These are phyloP conservation scores for Dinomys branickii DNA, from an alignment of 2,113 vertebrate genomes.

Conservation along the genomic window DNA sequence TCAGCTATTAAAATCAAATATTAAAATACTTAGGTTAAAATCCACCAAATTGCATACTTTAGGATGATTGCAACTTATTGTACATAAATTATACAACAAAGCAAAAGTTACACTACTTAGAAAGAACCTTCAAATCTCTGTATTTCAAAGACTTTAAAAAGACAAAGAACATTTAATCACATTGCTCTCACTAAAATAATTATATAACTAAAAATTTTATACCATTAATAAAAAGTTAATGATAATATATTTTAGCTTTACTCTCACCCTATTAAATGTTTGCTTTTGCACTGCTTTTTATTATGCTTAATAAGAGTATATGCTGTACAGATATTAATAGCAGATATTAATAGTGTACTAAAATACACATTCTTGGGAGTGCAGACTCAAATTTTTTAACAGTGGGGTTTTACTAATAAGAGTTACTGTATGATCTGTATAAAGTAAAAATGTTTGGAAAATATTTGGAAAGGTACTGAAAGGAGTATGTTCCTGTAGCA, in stretches of 20 bases:
- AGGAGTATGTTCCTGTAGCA: neutral
- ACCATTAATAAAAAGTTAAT: constrained; percentile 34
- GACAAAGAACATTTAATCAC: constrained; percentile 31
- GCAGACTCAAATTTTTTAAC: neutral
- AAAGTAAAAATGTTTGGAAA: neutral
- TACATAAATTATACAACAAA: neutral
- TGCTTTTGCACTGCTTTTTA: neutral
- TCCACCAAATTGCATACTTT: neutral
- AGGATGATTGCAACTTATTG: neutral
- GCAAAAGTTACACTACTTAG: neutral
- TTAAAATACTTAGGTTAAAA: neutral
- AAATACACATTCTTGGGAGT: neutral
- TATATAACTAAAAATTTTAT: constrained; percentile 7
- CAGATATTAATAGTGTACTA: too few species aligned
- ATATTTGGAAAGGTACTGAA: neutral
- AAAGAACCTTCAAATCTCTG: neutral
- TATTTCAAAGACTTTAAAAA: constrained; percentile 48
- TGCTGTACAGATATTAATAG: neutral
- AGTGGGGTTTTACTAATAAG: neutral
- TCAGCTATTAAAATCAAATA: constrained; percentile 5
- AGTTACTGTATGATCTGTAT: neutral
- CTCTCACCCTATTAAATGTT: neutral
- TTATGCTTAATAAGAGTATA: neutral
- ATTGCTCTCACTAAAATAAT: neutral
- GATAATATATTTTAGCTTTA: constrained; percentile 26